phyloP scores from a whole-genome alignment of 2,888 invertebrate species.

The Creontiades dilutus region DNA sequence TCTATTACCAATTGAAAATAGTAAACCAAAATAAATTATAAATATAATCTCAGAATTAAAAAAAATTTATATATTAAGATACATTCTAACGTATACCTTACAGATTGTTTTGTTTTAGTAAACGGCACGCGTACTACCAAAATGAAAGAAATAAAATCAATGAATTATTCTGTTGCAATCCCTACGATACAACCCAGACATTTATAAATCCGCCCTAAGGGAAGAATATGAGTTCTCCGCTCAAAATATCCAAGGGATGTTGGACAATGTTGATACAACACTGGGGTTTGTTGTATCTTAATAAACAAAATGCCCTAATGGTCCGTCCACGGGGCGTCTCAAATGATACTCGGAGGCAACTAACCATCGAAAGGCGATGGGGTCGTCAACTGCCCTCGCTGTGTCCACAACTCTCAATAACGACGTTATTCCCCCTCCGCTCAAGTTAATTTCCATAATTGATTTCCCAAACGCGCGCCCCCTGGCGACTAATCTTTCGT shows the following conservation, averaged over 20 bases:
- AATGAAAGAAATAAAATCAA: no score
- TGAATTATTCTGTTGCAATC: no score
- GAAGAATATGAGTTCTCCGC: no score
- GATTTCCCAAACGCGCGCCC: neutral
- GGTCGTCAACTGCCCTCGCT: constrained; percentile 23
- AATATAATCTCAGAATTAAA: no score
- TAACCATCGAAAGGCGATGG: constrained; percentile 27
- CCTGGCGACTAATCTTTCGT: constrained; percentile 20
- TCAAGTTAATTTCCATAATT: constrained; percentile 28
- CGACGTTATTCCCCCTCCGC: constrained; percentile 14
- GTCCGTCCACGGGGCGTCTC: neutral
- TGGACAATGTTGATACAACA: constrained; percentile 16
- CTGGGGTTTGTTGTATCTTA: neutral
- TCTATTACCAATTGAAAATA: no score
- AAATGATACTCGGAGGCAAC: neutral
- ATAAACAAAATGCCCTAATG: constrained; percentile 7
- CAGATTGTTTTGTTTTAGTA: no score
- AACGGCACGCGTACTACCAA: no score
- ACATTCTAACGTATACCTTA: no score
- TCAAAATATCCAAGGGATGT: neutral
- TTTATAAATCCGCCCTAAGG: no score
- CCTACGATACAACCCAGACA: no score
- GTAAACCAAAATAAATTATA: no score
- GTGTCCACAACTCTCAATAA: constrained; percentile 32
- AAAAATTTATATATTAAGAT: no score